Conservation (phyloP, 2,113 vertebrate genomes). For the Choloepus hoffmanni region DNA sequence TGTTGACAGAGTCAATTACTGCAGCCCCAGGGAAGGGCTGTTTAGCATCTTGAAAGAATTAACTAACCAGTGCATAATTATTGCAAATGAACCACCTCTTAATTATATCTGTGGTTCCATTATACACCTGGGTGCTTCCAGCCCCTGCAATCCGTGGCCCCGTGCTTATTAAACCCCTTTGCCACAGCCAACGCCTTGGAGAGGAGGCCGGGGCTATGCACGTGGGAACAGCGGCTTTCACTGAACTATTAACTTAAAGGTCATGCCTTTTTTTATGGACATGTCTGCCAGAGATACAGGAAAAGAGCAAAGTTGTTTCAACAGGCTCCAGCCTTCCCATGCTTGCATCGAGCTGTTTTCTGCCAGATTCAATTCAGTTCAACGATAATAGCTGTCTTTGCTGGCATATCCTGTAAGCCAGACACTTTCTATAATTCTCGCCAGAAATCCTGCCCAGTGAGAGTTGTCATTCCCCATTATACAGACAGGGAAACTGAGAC, state of each 20-base stretch:
- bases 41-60: constrained; percentile 75
- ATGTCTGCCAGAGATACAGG: background rate
- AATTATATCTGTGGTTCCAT: constrained; percentile 38
- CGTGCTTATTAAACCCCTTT: background rate
- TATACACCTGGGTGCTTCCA: background rate
- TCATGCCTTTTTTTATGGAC: background rate
- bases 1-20: constrained; percentile 30
- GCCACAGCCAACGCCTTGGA: background rate
- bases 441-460: rapidly evolving
- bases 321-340: background rate
- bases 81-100: constrained; percentile 61
- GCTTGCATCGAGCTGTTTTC: background rate
- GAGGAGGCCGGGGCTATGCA: rapidly evolving
- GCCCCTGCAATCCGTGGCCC: background rate
- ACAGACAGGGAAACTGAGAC: background rate
- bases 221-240: background rate
- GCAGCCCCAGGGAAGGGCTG: constrained; percentile 55
- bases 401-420: rapidly evolving
- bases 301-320: background rate
- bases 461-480: rapidly evolving
- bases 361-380: background rate
- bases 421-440: background rate
- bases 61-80: constrained; percentile 47
- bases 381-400: rapidly evolving
- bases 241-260: background rate